These are phyloP conservation scores for Acipenser ruthenus DNA, from an alignment of 2,797 vertebrate genomes.

Conservation along the genomic window DNA sequence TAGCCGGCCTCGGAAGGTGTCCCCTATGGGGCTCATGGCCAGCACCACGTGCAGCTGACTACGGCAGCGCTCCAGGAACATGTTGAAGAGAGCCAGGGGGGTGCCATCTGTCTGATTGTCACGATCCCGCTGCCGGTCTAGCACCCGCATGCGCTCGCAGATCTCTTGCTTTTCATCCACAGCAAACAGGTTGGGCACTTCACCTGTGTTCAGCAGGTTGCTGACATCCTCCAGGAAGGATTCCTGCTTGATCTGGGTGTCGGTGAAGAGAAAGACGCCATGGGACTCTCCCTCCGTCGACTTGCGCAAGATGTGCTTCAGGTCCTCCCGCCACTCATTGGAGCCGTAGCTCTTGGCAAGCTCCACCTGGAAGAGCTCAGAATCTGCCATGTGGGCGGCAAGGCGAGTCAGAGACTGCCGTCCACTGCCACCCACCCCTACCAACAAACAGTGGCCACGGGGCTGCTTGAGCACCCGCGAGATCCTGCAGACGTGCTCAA, in stretches of 20 bases:
- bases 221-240: constrained; percentile 84
- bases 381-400: constrained; percentile 79
- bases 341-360: constrained; percentile 75
- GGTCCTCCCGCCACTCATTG: constrained; percentile 77
- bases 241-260: constrained; percentile 82
- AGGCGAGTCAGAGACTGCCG: constrained; percentile 79
- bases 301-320: constrained; percentile 72
- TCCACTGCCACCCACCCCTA: constrained; percentile 82
- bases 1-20: constrained; percentile 74
- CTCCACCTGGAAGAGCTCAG: constrained; percentile 77
- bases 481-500: constrained; percentile 82
- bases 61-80: constrained; percentile 81
- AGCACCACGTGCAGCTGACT: constrained; percentile 79
- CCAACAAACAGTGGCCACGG: constrained; percentile 75
- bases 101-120: constrained; percentile 81
- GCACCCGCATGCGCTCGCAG: constrained; percentile 74
- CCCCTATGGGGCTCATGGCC: constrained; percentile 87
- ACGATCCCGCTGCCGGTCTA: constrained; percentile 73
- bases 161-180: constrained; percentile 82
- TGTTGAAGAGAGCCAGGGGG: constrained; percentile 76
- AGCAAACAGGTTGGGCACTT: constrained; percentile 81
- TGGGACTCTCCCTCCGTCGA: constrained; percentile 69
- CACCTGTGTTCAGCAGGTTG: constrained; percentile 82
- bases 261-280: constrained; percentile 82
- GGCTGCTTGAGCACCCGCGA: constrained; percentile 84